Evolutionary conservation across 2,113 vertebrate genomes (phyloP).

Genomic region (Elgaria multicarinata): DNA sequence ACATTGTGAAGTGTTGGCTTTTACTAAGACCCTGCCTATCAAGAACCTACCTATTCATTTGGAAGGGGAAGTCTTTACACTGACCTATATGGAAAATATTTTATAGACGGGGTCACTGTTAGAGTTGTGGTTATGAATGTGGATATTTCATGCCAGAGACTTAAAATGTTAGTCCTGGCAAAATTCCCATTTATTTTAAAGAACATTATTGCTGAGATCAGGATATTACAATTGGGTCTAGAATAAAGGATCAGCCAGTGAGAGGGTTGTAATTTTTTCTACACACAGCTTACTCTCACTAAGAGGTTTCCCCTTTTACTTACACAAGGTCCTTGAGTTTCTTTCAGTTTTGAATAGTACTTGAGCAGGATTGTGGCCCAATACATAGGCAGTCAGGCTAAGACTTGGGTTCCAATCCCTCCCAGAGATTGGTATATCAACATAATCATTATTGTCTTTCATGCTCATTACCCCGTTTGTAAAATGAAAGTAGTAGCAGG

Average conservation of each 20-base stretch:
- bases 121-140: not conserved
- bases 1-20: not conserved
- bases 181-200: not conserved
- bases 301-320: not conserved
- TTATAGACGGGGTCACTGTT: not conserved
- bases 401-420: not conserved
- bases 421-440: not conserved
- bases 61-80: not conserved
- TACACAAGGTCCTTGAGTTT: not conserved
- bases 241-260: not conserved
- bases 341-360: not conserved
- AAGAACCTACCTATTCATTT: not conserved
- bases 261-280: not conserved
- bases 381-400: not conserved
- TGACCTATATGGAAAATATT: conserved; percentile 3
- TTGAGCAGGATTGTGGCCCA: not conserved
- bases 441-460: not conserved
- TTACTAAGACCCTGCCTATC: not conserved
- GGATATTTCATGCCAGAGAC: not conserved
- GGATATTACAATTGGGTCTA: not conserved
- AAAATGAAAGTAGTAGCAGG: not conserved
- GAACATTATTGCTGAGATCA: conserved; percentile 1
- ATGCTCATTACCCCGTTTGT: not conserved
- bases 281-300: not conserved
- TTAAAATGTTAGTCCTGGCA: not conserved